These are phyloP conservation scores for Machimus atricapillus DNA, from an alignment of 2,888 invertebrate genomes.

Conservation along the genomic window DNA sequence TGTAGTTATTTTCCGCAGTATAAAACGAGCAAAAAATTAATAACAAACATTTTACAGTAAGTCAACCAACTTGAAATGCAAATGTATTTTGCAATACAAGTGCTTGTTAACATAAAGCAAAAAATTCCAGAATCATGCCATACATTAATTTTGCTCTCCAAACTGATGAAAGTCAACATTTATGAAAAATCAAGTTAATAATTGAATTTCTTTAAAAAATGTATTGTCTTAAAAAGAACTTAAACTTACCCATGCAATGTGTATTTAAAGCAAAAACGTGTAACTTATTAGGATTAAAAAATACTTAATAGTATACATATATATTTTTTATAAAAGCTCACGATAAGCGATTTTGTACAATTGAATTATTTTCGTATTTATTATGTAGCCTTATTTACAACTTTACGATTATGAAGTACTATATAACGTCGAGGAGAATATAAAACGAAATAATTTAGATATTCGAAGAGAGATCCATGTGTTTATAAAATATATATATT, in stretches of 20 bases:
- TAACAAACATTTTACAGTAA: background rate
- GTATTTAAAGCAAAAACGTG: background rate
- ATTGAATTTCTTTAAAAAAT: background rate
- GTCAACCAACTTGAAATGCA: background rate
- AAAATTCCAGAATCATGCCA: background rate
- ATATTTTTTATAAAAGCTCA: conserved; percentile 31
- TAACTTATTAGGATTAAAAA: conserved; percentile 18
- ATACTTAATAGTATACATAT: conserved; percentile 17
- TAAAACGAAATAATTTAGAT: background rate
- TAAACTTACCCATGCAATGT: background rate
- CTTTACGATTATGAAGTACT: conserved; percentile 6
- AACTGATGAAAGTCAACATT: background rate
- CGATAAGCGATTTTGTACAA: conserved; percentile 35
- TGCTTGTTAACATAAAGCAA: background rate
- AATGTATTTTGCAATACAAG: background rate
- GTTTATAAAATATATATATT: conserved; percentile 6
- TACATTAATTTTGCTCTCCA: background rate
- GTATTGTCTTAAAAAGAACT: background rate
- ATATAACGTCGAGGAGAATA: conserved; percentile 1
- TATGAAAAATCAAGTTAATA: background rate
- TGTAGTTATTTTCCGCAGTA: no score
- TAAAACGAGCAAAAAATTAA: background rate
- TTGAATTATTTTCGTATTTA: conserved; percentile 37
- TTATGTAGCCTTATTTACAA: conserved; percentile 37
- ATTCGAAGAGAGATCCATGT: background rate